These are phyloP conservation scores for Callopanchax toddi DNA, from an alignment of 2,113 vertebrate genomes.

Conservation along the genomic window DNA sequence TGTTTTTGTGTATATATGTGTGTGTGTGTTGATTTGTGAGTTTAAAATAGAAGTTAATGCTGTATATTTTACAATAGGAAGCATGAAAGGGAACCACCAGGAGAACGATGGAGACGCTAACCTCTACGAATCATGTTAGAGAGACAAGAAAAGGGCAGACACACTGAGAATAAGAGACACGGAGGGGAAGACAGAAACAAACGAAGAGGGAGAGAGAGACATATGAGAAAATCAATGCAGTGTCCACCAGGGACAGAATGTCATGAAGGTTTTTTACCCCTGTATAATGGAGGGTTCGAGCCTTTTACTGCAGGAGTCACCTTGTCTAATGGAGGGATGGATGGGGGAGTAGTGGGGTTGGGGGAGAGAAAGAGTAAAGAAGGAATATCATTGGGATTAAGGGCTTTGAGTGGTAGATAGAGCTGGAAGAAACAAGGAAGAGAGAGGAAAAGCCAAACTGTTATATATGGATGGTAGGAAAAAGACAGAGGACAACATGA, in stretches of 20 bases:
- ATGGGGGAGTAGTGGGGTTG: slow-evolving; percentile 22
- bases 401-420: background rate
- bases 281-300: slow-evolving; percentile 68
- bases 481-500: background rate
- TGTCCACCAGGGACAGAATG: slow-evolving; percentile 76
- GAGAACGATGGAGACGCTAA: slow-evolving; percentile 17
- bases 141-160: slow-evolving; percentile 17
- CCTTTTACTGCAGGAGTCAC: slow-evolving; percentile 76
- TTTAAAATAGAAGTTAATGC: slow-evolving; percentile 34
- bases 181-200: slow-evolving; percentile 11
- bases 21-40: slow-evolving; percentile 10
- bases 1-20: slow-evolving; percentile 3
- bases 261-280: slow-evolving; percentile 63
- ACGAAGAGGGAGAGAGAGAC: slow-evolving; percentile 36
- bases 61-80: too few species aligned
- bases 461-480: background rate
- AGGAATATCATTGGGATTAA: slow-evolving; percentile 1
- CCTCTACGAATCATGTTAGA: slow-evolving; percentile 25
- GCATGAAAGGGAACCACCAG: slow-evolving; percentile 34
- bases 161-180: slow-evolving; percentile 8
- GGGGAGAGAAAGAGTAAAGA: slow-evolving; percentile 6
- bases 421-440: background rate
- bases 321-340: slow-evolving; percentile 72
- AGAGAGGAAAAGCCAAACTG: background rate
- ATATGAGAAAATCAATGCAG: slow-evolving; percentile 71